Base-by-base conservation (phyloP, 2,888 invertebrate species). In the Tholera decimalis region DNA sequence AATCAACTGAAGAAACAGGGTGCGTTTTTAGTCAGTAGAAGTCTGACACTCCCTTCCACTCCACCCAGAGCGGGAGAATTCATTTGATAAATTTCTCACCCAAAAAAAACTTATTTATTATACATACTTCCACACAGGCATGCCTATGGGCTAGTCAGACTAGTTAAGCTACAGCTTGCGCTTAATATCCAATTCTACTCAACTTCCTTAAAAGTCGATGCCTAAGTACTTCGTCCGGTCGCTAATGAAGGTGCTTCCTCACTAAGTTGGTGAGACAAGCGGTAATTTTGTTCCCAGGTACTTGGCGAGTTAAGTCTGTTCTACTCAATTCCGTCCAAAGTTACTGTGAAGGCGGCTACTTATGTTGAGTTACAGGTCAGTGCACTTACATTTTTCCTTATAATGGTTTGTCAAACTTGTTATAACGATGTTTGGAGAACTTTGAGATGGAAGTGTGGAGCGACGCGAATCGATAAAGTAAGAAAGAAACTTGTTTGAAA, bases 311-410 rank as follows among this genome's bases (percentile, higher is more conserved):
- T 94, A 65, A 92, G 92, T 83, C 84, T 95, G 66, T 93, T 95
- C 81, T 92, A 92, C 83, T 95, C 95, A 30, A 92, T 95, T 67
- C 95, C 95, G 39, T 87, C 95, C 41, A 95, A 95, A 86, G 95
- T 95, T 54, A 94, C 95, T 0, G 91, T 94, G 47, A 92, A 92
- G 84, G 95, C 95, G 13, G 95, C 95, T 53, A 93, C 95, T 62
- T 95, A 95, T 72, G 93, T 95, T n/a, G 95, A 95, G 84, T 62
- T 95, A 53, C 95, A 95, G 91, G 95, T 70, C 18, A 33, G 53
- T 53, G 2, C 15, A 26, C 13, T n/a, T 47, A 35, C 4, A 5
- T 20, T 24, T 41, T 24, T n/a, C n/a, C n/a, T 63, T 63, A 22
- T 33, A 9, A 44, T 7, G 15, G 0, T 9, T 63, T 15, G 6